These are phyloP conservation scores for Phalloptychus januarius DNA, from an alignment of 2,797 vertebrate genomes.

Conservation along the genomic window DNA sequence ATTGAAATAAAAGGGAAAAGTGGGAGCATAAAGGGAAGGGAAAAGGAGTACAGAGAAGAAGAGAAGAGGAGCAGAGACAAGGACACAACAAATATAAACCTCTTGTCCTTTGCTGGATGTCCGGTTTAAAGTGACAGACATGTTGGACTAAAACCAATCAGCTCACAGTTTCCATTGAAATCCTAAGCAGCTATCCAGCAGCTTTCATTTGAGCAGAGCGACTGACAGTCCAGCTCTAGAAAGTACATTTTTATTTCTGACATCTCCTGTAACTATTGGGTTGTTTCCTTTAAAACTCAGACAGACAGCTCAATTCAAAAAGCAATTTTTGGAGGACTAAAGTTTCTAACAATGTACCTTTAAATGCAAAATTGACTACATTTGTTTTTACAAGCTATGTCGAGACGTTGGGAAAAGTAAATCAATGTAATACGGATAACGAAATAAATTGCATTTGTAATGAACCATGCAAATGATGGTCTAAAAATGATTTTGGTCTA, in stretches of 20 bases:
- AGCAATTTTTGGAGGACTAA: neutral
- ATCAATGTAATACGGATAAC: neutral
- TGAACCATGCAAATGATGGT: neutral
- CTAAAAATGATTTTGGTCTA: too few relatives aligned
- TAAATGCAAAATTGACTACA: neutral
- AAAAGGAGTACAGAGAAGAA: neutral
- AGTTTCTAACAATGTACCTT: neutral
- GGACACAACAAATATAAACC: constrained; percentile 58
- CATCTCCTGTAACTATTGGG: neutral
- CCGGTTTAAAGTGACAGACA: constrained; percentile 55
- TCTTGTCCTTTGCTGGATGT: constrained; percentile 31
- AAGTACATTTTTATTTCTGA: neutral
- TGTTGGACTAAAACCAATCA: constrained; percentile 79
- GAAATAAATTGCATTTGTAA: neutral
- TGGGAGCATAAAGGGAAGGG: neutral
- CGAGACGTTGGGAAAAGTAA: neutral
- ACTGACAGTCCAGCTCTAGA: neutral
- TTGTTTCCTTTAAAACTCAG: neutral
- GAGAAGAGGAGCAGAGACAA: constrained; percentile 15
- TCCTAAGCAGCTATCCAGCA: constrained; percentile 36
- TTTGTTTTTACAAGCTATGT: neutral
- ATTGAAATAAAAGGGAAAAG: constrained; percentile 9
- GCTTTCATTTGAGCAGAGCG: constrained; percentile 6
- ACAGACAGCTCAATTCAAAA: neutral
- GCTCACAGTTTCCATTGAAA: constrained; percentile 53